phyloP scores from a whole-genome alignment of 2,797 vertebrate species.

The Tolypeutes matacus region DNA sequence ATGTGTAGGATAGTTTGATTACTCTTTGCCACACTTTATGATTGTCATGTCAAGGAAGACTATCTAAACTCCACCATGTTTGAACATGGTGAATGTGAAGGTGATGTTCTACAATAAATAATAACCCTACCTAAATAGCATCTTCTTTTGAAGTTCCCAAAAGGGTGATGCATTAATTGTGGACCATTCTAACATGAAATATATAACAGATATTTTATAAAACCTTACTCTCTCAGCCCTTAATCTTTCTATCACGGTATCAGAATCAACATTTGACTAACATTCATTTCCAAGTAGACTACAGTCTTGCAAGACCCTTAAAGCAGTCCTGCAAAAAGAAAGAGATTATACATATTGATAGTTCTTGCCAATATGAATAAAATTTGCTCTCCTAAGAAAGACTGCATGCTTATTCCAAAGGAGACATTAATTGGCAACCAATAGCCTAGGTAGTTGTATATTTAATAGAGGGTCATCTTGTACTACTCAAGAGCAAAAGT shows the following conservation, averaged over 20 bases:
- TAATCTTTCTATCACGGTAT: neutral
- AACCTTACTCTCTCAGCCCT: neutral
- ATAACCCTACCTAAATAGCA: neutral
- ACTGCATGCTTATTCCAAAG: too few species aligned
- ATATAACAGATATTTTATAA: neutral
- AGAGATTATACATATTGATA: neutral
- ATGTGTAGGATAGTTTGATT: neutral
- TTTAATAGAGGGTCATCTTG: slow-evolving; percentile 10
- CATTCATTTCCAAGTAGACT: neutral
- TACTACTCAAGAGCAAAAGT: neutral
- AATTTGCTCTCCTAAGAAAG: neutral
- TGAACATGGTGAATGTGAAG: neutral
- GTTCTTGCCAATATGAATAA: neutral
- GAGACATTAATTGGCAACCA: too few species aligned
- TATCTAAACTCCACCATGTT: neutral
- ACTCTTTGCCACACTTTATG: neutral
- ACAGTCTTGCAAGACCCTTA: neutral
- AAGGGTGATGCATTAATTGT: neutral
- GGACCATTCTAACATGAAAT: neutral
- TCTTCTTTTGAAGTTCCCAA: neutral
- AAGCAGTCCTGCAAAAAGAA: too few species aligned
- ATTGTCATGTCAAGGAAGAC: neutral
- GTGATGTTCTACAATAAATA: neutral
- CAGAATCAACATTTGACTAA: neutral
- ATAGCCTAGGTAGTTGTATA: neutral